A percentile compares a stretch with the other conserved stretches of the same genome.
phyloP scores from a whole-genome alignment of 2,888 invertebrate species.

The Eupithecia tripunctaria region DNA sequence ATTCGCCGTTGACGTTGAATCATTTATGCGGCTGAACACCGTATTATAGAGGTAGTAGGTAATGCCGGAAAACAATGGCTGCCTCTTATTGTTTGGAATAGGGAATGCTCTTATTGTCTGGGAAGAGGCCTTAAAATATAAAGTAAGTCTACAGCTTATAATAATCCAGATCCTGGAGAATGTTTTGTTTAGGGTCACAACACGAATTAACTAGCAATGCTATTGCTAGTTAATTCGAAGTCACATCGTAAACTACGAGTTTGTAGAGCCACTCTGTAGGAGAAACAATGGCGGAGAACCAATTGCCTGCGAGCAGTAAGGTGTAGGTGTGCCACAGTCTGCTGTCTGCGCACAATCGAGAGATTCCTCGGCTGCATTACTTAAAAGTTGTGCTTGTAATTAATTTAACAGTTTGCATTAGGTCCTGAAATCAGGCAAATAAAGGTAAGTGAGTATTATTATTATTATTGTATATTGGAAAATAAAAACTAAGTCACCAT shows the following conservation, averaged over 20 bases:
- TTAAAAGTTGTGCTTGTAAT: slow-evolving; percentile 22
- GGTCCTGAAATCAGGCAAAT: neutral
- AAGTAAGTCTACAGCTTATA: neutral
- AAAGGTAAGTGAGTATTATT: too few species aligned
- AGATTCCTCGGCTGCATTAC: slow-evolving; percentile 30
- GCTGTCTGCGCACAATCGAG: neutral
- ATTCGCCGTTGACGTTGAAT: neutral
- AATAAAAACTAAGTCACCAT: neutral
- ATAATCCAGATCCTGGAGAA: too few species aligned
- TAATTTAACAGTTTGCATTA: slow-evolving; percentile 22
- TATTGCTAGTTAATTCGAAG: neutral
- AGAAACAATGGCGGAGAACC: neutral
- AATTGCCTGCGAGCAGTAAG: neutral
- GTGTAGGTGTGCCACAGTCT: neutral
- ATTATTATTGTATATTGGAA: too few species aligned
- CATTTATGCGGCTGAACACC: neutral
- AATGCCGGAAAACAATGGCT: neutral
- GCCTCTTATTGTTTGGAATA: neutral
- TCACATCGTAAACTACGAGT: neutral
- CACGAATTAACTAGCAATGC: neutral
- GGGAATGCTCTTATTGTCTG: neutral
- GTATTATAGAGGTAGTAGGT: neutral
- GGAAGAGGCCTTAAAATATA: neutral
- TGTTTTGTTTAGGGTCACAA: neutral
- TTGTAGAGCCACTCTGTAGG: neutral